Base-by-base conservation (phyloP, 2,113 vertebrate species). In the Leuciscus idus region DNA sequence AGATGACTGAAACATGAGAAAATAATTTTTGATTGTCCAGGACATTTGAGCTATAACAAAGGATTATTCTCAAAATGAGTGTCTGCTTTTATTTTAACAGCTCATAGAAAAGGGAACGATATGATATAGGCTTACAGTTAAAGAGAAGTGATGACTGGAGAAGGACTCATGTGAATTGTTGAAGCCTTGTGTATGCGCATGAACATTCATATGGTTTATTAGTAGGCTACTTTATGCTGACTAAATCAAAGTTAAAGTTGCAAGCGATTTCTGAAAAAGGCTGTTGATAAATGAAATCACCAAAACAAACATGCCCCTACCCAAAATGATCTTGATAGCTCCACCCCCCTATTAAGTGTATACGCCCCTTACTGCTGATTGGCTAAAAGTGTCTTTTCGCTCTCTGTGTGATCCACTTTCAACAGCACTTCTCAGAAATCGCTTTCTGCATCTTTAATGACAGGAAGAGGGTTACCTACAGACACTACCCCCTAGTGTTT, bases 91-190 rank as follows among this genome's bases (percentile, higher is more conserved):
- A 59, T 36, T 78, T 33, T 23, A 33, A 26, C 39, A 75, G 4
- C 10, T 74, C 5, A 46, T 26, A 74, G 43, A 61, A 62, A 79
- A 9, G 10, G 61, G 12, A 80, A 59, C 6, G 3, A 17, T 46
- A 7, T 26, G 23, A 75, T 48, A 8, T 4, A 30, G 62, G 62
- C 2, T 4, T n/a, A 43, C 39, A 46, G 70, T 46, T 46, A 80
- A 61, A 80, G 57, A 61, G 33, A 80, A 79, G 76, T 59, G 76
- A n/a, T 59, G 11, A 59, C 52, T 79, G 52, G 26, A 78, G 23
- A 50, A n/a, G 43, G 43, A 43, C 68, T 72, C 43, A 48, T 74
- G 43, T 75, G n/a, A 28, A 28, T 13, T 50, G n/a, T 7, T 6
- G 15, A 75, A 50, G 43, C 13, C 73, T 26, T 12, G n/a, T 26